A percentile compares a stretch with the other conserved stretches of the same genome.
These are phyloP conservation scores for Lophius americanus DNA, from an alignment of 2,797 vertebrate species.

Conservation along the genomic window DNA sequence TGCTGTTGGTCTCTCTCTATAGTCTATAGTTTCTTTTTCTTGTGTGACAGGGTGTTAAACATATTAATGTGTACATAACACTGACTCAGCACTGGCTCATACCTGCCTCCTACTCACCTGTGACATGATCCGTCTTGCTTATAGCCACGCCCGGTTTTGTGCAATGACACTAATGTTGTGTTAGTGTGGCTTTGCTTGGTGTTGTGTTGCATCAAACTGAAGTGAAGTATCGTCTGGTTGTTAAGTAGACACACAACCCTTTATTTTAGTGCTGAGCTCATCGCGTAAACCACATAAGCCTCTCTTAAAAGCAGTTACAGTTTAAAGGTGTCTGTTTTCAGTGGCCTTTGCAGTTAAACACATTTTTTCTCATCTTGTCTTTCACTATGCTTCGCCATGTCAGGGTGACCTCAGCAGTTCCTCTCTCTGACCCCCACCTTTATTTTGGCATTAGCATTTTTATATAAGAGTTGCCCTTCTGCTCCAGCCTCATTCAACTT, in stretches of 20 bases:
- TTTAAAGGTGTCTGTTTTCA: neutral
- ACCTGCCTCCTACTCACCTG: slow-evolving; percentile 5
- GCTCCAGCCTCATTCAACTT: too few species aligned
- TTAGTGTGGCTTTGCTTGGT: neutral
- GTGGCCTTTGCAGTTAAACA: neutral
- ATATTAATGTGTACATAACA: neutral
- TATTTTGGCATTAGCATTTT: too few species aligned
- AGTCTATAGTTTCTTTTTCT: too few species aligned
- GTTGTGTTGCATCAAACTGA: slow-evolving; percentile 49
- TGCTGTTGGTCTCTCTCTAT: too few species aligned
- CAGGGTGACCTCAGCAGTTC: too few species aligned
- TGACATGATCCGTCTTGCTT: slow-evolving; percentile 27
- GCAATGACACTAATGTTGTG: neutral
- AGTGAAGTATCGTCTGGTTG: neutral
- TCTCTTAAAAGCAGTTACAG: neutral
- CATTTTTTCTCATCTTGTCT: neutral
- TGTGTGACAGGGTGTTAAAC: neutral
- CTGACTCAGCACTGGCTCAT: neutral
- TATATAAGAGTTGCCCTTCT: too few species aligned
- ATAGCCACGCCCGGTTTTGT: slow-evolving; percentile 27
- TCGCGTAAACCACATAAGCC: neutral
- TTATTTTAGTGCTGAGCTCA: slow-evolving; percentile 11
- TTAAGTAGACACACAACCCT: slow-evolving; percentile 15
- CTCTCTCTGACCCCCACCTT: too few species aligned
- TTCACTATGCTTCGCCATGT: neutral